These are phyloP conservation scores for Rhopalosiphum padi DNA, from an alignment of 1,140 invertebrate species.

Conservation along the genomic window DNA sequence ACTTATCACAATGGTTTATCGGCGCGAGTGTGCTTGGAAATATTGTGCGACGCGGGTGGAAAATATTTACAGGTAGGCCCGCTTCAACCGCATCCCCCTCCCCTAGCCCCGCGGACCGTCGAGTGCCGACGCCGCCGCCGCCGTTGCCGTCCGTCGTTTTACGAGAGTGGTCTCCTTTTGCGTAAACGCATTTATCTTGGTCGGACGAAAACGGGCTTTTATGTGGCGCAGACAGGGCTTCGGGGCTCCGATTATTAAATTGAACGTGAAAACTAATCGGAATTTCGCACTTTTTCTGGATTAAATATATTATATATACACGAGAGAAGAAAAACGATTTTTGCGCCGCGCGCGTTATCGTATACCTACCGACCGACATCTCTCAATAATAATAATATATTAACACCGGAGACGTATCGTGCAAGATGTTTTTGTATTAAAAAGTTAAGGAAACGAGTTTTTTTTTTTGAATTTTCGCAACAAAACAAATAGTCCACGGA, in stretches of 20 bases:
- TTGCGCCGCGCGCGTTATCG: not conserved
- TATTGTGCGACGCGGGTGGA: not conserved
- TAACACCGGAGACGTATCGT: not conserved
- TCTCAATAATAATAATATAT: not conserved
- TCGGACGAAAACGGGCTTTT: slow-evolving; percentile 35
- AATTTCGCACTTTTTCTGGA: not conserved
- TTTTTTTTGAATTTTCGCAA: no score
- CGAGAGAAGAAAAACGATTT: slow-evolving; percentile 13
- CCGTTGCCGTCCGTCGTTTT: not conserved
- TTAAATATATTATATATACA: not conserved
- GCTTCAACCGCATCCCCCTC: no score
- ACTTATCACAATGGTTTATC: slow-evolving; percentile 50
- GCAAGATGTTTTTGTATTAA: not conserved
- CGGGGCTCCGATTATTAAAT: slow-evolving; percentile 47
- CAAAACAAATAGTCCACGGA: no score
- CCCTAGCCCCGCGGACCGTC: no score
- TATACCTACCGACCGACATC: not conserved
- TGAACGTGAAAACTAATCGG: slow-evolving; percentile 47
- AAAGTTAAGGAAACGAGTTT: not conserved
- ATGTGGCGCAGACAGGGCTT: not conserved
- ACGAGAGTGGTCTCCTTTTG: slow-evolving; percentile 10
- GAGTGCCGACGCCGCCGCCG: not conserved
- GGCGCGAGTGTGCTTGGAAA: not conserved
- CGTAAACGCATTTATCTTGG: slow-evolving; percentile 54
- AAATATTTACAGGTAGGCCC: slow-evolving; percentile 33